phyloP scores from a whole-genome alignment of 2,797 vertebrate genomes.

The Triplophysa bombifrons region DNA sequence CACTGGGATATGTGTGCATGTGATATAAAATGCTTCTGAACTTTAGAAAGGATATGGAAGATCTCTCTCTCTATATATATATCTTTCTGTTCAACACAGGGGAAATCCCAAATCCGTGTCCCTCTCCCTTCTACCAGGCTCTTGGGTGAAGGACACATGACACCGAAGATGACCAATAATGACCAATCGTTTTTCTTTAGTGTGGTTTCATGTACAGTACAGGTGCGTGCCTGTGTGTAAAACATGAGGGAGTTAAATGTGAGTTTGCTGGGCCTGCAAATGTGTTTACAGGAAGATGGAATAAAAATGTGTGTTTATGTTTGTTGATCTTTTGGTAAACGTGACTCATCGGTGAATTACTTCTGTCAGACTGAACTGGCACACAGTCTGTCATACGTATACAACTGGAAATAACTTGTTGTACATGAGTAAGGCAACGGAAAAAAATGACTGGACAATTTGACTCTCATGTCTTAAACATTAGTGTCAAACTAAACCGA shows the following conservation, averaged over 20 bases:
- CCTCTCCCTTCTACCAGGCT: neutral
- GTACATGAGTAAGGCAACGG: neutral
- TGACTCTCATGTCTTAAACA: neutral
- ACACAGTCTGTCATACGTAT: neutral
- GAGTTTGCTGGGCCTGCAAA: neutral
- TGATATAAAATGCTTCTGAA: constrained; percentile 15
- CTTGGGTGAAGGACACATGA: neutral
- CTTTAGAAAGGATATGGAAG: constrained; percentile 36
- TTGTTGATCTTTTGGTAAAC: neutral
- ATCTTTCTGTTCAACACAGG: neutral
- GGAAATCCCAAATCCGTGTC: neutral
- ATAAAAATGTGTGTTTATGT: constrained; percentile 21
- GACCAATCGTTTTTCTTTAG: neutral
- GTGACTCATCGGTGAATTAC: constrained; percentile 24
- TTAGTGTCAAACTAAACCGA: neutral
- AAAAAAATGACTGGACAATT: neutral
- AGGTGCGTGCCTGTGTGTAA: neutral
- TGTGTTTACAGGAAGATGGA: constrained; percentile 3
- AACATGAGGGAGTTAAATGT: neutral
- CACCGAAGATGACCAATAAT: neutral
- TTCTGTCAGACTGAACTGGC: neutral
- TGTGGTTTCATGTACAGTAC: neutral
- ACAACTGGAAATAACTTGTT: constrained; percentile 10
- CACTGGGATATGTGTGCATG: constrained; percentile 6
- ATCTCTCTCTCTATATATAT: neutral